phyloP scores from a whole-genome alignment of 1,140 invertebrate genomes.

The Zaprionus lachaisei region DNA sequence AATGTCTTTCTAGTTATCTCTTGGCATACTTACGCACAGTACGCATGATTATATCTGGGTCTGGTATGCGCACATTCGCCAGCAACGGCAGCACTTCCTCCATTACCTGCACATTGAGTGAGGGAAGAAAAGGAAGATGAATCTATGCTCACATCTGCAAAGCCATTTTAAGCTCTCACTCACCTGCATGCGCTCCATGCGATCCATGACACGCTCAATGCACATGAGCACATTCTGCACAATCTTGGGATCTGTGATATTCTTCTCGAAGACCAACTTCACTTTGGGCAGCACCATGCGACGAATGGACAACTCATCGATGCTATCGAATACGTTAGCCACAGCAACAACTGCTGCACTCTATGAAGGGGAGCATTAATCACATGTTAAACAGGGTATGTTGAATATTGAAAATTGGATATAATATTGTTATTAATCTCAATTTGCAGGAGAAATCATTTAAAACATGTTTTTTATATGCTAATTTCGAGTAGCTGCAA shows the following conservation, averaged over 20 bases:
- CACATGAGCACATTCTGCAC: conserved; percentile 91
- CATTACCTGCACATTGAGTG: conserved; percentile 87
- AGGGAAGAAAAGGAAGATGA: background rate
- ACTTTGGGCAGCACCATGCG: conserved; percentile 94
- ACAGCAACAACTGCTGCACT: conserved; percentile 95
- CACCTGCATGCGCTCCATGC: conserved; percentile 92
- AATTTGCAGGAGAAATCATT: background rate
- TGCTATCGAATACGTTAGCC: conserved; percentile 92
- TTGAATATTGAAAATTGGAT: background rate
- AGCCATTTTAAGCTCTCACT: background rate
- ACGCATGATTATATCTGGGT: conserved; percentile 92
- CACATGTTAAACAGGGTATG: background rate
- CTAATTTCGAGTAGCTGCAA: too few species aligned
- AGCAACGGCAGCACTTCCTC: conserved; percentile 96
- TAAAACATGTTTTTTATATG: too few species aligned
- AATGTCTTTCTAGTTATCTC: background rate
- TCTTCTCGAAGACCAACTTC: conserved; percentile 94
- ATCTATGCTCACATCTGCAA: background rate
- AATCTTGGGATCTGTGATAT: conserved; percentile 91
- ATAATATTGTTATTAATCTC: background rate
- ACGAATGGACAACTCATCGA: conserved; percentile 93
- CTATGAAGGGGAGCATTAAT: conserved; percentile 85
- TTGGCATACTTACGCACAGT: conserved; percentile 91
- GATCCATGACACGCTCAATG: conserved; percentile 91
- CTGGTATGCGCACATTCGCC: conserved; percentile 93